Percentiles rank a stretch among this genome's conserved stretches.
These are phyloP conservation scores for Drosophila sordidapex DNA, from an alignment of 2,888 invertebrate genomes.

Conservation along the genomic window DNA sequence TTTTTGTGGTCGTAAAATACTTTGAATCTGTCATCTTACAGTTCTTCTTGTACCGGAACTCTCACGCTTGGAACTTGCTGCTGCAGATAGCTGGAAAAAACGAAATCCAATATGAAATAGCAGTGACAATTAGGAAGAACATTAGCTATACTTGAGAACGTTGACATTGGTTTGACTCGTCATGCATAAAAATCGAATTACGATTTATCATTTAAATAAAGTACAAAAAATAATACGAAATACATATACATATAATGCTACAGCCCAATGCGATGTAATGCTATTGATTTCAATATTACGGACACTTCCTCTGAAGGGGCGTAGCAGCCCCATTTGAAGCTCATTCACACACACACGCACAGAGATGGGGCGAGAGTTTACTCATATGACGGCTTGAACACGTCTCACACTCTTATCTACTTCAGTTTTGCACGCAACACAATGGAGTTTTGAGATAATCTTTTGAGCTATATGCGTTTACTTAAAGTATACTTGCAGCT, in stretches of 20 bases:
- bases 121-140: not conserved
- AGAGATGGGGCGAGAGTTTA: conserved; percentile 26
- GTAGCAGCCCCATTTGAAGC: conserved; percentile 35
- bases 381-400: conserved; percentile 57
- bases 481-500: not conserved
- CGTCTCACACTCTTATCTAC: conserved; percentile 47
- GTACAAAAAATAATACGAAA: not conserved
- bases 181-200: not conserved
- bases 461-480: not conserved
- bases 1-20: conserved; percentile 99
- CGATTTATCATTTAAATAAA: not conserved
- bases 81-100: not conserved
- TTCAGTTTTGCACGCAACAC: conserved; percentile 1
- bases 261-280: not conserved
- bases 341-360: conserved; percentile 16
- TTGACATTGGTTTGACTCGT: not conserved
- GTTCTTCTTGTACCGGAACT: conserved; percentile 31
- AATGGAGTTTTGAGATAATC: not conserved
- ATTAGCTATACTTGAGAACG: not conserved
- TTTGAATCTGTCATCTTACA: conserved; percentile 98
- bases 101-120: not conserved
- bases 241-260: not conserved
- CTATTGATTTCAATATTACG: conserved; percentile 38
- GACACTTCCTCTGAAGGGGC: conserved; percentile 43
- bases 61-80: conserved; percentile 41